Conservation (phyloP, 2,113 vertebrate genomes). For the Lasiurus cinereus region DNA sequence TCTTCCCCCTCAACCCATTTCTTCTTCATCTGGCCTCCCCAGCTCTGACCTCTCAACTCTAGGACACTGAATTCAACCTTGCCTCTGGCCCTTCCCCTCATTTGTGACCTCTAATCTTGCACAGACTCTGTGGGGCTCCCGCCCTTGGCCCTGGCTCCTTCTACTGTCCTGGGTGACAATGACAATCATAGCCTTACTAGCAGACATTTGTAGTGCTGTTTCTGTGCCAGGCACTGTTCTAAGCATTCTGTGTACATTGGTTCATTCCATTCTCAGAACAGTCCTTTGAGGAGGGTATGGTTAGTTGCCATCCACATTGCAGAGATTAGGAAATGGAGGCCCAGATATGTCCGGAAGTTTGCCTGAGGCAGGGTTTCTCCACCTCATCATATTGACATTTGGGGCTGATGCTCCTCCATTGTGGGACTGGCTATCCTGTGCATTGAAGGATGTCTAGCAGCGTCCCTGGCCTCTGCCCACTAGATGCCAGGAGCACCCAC, state of each 20-base stretch:
- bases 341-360: too few relatives aligned
- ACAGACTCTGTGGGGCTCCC: neutral
- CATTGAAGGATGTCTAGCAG: neutral
- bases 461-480: neutral
- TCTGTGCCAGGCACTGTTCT: neutral
- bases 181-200: neutral
- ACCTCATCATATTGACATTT: neutral
- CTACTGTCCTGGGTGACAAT: neutral
- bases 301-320: neutral
- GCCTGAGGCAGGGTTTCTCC: neutral
- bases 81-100: rapidly evolving
- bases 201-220: rapidly evolving
- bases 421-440: neutral
- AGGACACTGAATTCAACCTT: neutral
- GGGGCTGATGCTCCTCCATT: neutral
- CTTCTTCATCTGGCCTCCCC: neutral
- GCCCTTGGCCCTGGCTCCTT: neutral
- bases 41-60: neutral
- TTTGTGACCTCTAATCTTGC: neutral
- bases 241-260: neutral
- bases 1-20: neutral
- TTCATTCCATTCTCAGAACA: neutral
- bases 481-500: neutral
- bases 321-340: neutral
- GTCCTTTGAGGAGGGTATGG: rapidly evolving